Evolutionary conservation across 92 coral and sea anemone species (phyloP).

Genomic region (Epizoanthus ramosus): DNA sequence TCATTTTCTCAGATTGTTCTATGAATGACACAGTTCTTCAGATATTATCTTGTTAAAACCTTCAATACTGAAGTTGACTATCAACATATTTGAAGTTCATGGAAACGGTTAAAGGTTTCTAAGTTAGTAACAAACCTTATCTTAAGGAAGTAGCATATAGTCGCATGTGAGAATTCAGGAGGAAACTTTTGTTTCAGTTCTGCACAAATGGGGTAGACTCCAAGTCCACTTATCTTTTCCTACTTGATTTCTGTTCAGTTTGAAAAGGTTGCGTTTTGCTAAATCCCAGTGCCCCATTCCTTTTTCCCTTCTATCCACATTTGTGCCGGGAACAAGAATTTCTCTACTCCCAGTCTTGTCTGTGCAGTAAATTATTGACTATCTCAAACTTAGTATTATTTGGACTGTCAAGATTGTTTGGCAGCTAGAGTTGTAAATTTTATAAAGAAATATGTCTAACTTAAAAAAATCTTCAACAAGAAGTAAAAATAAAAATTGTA

Average conservation of each 20-base stretch:
- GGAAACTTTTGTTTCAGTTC: background rate
- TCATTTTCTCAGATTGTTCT: too few relatives aligned
- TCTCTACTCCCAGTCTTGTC: background rate
- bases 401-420: background rate
- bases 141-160: background rate
- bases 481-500: conserved; percentile 8
- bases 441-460: conserved; percentile 11
- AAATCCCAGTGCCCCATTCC: background rate
- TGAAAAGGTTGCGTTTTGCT: background rate
- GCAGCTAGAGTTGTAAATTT: background rate
- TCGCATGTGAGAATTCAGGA: background rate
- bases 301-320: background rate
- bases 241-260: background rate
- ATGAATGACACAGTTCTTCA: too few relatives aligned
- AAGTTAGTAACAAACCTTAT: background rate
- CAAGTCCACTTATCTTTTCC: background rate
- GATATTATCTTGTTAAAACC: too few relatives aligned
- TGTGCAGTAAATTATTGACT: background rate
- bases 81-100: too few relatives aligned
- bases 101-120: background rate
- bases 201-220: background rate
- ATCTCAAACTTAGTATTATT: background rate
- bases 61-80: too few relatives aligned
- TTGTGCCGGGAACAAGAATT: background rate
- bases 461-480: conserved; percentile 1